Conservation (phyloP, 2,888 invertebrate genomes). For the Phortica okadai region DNA sequence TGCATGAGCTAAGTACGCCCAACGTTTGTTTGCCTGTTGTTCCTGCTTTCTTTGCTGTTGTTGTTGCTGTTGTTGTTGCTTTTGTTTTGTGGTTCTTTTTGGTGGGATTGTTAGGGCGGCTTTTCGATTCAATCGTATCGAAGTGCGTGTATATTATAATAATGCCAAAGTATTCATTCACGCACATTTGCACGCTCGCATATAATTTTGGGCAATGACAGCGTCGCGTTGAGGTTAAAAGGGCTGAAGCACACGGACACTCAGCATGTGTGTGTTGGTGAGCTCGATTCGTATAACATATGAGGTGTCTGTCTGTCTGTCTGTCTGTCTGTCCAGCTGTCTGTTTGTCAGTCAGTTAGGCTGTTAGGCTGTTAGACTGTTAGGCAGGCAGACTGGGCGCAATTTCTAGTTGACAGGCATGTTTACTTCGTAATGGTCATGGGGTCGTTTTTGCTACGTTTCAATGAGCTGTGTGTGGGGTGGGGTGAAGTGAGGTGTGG, state of each 20-base stretch:
- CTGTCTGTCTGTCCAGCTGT: constrained; percentile 5
- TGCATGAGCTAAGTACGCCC: background rate
- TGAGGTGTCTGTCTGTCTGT: background rate
- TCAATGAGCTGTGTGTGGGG: background rate
- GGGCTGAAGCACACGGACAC: constrained; percentile 15
- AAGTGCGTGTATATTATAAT: constrained; percentile 67
- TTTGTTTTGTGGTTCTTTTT: background rate
- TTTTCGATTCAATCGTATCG: constrained; percentile 13
- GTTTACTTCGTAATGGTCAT: too few species aligned
- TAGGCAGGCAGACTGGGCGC: constrained; percentile 8
- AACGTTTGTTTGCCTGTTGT: background rate
- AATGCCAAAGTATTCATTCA: constrained; percentile 65
- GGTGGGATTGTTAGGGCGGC: background rate
- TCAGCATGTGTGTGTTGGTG: background rate
- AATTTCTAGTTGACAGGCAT: constrained; percentile 18
- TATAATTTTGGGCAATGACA: constrained; percentile 72
- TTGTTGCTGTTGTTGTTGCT: background rate
- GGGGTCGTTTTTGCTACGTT: too few species aligned
- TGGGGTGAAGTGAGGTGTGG: background rate
- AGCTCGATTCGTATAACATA: background rate
- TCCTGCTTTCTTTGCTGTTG: background rate
- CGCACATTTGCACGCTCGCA: constrained; percentile 59
- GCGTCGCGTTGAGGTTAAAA: constrained; percentile 39
- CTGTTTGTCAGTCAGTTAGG: constrained; percentile 58
- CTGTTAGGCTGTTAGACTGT: constrained; percentile 36